These are phyloP conservation scores for Chanos chanos DNA, from an alignment of 2,797 vertebrate genomes.

Conservation along the genomic window DNA sequence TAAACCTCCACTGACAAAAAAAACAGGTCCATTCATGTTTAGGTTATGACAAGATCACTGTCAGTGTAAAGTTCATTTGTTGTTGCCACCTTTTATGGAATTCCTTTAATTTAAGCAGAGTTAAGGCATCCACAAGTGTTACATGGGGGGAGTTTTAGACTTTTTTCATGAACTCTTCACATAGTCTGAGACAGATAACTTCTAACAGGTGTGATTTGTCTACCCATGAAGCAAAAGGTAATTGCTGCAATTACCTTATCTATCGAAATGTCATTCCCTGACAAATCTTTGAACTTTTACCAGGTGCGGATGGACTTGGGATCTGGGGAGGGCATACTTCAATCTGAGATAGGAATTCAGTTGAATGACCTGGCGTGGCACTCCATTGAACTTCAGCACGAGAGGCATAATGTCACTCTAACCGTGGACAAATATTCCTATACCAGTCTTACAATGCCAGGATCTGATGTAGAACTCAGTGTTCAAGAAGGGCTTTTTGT, in stretches of 20 bases:
- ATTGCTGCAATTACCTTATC: too few relatives aligned
- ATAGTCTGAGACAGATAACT: not conserved
- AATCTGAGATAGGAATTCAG: constrained; percentile 64
- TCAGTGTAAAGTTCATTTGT: not conserved
- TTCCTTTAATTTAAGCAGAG: too few relatives aligned
- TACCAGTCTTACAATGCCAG: constrained; percentile 62
- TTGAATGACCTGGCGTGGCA: constrained; percentile 85
- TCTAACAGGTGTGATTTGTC: too few relatives aligned
- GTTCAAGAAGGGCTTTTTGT: constrained; percentile 77
- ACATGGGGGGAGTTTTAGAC: constrained; percentile 6
- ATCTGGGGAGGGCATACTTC: constrained; percentile 66
- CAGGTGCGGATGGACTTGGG: constrained; percentile 82
- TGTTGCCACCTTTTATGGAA: too few relatives aligned
- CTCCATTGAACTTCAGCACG: constrained; percentile 70
- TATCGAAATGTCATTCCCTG: too few relatives aligned
- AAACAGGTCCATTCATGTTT: constrained; percentile 26
- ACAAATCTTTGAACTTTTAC: too few relatives aligned
- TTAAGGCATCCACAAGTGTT: too few relatives aligned
- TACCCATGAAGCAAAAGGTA: too few relatives aligned
- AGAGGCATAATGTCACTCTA: constrained; percentile 67
- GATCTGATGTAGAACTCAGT: constrained; percentile 68
- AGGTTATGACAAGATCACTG: not conserved
- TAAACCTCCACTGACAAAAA: constrained; percentile 7
- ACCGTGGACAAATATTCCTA: constrained; percentile 71
- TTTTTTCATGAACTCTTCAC: not conserved